Evolutionary conservation across 2,113 vertebrate species (phyloP).

Genomic region (Sterrhoptilus dennistouni): DNA sequence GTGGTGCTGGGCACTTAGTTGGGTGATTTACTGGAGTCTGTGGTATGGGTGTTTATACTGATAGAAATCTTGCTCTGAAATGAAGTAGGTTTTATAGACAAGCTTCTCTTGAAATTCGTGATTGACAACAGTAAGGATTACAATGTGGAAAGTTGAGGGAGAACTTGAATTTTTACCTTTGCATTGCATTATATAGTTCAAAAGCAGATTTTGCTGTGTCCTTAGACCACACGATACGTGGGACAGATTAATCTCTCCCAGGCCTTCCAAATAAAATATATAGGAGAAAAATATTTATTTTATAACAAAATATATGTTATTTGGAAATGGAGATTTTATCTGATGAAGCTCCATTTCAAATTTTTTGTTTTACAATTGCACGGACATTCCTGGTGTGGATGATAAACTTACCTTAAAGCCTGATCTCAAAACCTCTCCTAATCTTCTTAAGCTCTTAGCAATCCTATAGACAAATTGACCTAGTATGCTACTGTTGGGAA

Average conservation of each 20-base stretch:
- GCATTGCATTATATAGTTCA: not conserved
- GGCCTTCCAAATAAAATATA: not conserved
- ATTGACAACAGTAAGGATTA: not conserved
- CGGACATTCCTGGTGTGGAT: not conserved
- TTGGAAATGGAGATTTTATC: not conserved
- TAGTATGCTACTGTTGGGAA: not conserved
- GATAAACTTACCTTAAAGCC: not conserved
- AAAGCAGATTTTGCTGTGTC: not conserved
- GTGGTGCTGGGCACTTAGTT: not conserved
- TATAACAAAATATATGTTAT: rapidly evolving
- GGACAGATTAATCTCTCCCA: not conserved
- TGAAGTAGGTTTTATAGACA: not conserved
- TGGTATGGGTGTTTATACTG: not conserved
- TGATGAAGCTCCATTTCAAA: not conserved
- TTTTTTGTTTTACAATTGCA: not conserved
- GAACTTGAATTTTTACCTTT: not conserved
- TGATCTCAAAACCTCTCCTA: not conserved
- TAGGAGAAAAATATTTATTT: not conserved
- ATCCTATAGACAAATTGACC: not conserved
- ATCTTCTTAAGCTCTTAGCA: not conserved
- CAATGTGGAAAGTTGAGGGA: not conserved
- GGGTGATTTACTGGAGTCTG: not conserved
- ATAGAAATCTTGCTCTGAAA: not conserved
- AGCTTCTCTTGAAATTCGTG: not conserved
- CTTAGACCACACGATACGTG: not conserved